A percentile compares a stretch with the other conserved stretches of the same genome.
These are phyloP conservation scores for Paratrypauchen microcephalus DNA, from an alignment of 2,797 vertebrate genomes.

Conservation along the genomic window DNA sequence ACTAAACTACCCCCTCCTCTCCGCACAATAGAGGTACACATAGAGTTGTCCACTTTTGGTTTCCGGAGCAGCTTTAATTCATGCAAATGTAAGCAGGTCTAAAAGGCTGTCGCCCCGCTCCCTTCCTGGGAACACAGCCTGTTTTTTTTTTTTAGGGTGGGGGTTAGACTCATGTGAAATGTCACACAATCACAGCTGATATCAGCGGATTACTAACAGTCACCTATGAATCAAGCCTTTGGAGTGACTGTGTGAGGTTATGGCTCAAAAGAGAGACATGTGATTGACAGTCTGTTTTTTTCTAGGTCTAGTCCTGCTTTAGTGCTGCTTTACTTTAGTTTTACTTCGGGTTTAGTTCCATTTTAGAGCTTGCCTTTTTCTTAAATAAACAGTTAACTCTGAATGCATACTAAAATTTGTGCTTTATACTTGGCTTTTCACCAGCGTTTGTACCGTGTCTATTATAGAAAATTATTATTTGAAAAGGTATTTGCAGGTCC, in stretches of 20 bases:
- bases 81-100: conserved; percentile 35
- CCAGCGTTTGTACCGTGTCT: not conserved
- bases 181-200: conserved; percentile 21
- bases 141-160: not conserved
- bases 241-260: too few relatives aligned
- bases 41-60: conserved; percentile 5
- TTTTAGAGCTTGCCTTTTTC: not conserved
- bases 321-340: not conserved
- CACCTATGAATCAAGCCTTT: not conserved
- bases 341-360: not conserved
- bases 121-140: conserved; percentile 36
- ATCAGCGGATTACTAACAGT: conserved; percentile 9
- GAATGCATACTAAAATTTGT: not conserved
- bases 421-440: not conserved
- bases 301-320: not conserved
- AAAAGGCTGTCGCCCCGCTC: conserved; percentile 32
- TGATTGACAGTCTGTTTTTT: not conserved
- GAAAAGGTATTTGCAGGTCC: not conserved
- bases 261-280: too few relatives aligned
- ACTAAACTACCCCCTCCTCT: conserved; percentile 3
- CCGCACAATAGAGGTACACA: conserved; percentile 34
- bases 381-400: too few relatives aligned
- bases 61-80: conserved; percentile 14
- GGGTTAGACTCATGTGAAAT: conserved; percentile 20
- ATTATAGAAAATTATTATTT: not conserved